Base-by-base conservation (phyloP, 2,888 invertebrate species). In the Lydus trimaculatus region DNA sequence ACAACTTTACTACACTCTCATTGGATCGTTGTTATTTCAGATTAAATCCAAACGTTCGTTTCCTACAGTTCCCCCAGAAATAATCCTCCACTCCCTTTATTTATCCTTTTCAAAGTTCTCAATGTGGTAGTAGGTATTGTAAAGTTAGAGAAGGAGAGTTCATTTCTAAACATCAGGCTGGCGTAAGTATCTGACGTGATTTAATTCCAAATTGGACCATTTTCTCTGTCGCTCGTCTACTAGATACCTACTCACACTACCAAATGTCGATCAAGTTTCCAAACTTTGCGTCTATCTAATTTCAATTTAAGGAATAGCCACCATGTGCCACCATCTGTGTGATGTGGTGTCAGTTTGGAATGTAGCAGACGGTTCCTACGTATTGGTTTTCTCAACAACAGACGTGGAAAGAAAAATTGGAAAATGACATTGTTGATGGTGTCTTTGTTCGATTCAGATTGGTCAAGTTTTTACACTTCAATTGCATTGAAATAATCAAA, bases 221-320 rank as follows among this genome's bases (percentile, higher is more conserved):
- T 52, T 52, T 11, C 48, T 48, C 20, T 23, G 3, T 23, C 11
- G 23, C 48, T 23, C 48, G 11, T 23, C 48, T 52, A 23, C 23
- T 11, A 23, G 20, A 52, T 11, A 52, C 48, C 23, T 59, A 64
- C 43, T 67, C 71, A 66, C 75, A 73, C n/a, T n/a, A n/a, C 75
- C 77, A 76, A 78, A 76, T 77, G 78, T 77, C 78, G 76, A 78
- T 78, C 78, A 78, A 78, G 65, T 73, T 72, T 63, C 48, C 70
- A 74, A 78, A 76, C 73, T 79, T 74, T 69, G 69, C 76, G 76
- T 76, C 75, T 74, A 78, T 77, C 79, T 79, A 78, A 79, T 79
- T 78, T 77, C 76, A 78, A 78, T 78, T 79, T 78, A 70, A 76
- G 78, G 73, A 78, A 76, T 77, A 65, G 75, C 74, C 74, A 69